Evolutionary conservation across 2,113 vertebrate genomes (phyloP), one percentile per base, ranked within the genome.

Genomic region (Tichodroma muraria): DNA sequence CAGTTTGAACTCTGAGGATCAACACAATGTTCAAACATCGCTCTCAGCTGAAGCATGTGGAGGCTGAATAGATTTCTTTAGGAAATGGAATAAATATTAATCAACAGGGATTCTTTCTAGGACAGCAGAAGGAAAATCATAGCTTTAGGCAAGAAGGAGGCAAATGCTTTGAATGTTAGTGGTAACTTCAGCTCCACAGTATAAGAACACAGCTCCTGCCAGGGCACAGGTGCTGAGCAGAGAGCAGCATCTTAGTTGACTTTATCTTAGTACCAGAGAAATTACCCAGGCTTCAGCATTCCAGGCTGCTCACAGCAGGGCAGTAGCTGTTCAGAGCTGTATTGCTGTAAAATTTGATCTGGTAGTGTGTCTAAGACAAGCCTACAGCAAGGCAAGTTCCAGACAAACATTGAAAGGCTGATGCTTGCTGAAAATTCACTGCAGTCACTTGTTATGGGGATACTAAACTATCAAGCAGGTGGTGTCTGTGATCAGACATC

Each of bases 1-100:
- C 89, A 85, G 64, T 88, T 91, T 94, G 81, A 95, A 88, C 90
- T 80, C 66, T 63, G 75, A 95, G 89, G 85, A 95, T 83, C 92
- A 76, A 84, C 90, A 80, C 6, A 17, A 49, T 92, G 56, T 77
- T 96, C 64, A 93, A 71, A 80, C 72, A 44, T 40, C 0, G 0
- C 47, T 88, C 50, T 93, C 76, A 92, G 82, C 76, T 88, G 94
- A 93, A 80, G 44, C 54, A 15, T 73, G 66, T 92, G 85, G 76
- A 88, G 80, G 56, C 60, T 92, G 80, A 95, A 93, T 94, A 88
- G 88, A 84, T 60, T 78, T 80, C 80, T 75, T 90, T 88, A 93
- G 92, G 85, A 94, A 92, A 86, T 56, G 2, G 61, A 61, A 82
- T 95, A 96, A 93, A 63, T 92, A 71, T 90, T 93, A 85, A 95